Conservation (phyloP, 2,888 invertebrate species). For the Tachina grossa region DNA sequence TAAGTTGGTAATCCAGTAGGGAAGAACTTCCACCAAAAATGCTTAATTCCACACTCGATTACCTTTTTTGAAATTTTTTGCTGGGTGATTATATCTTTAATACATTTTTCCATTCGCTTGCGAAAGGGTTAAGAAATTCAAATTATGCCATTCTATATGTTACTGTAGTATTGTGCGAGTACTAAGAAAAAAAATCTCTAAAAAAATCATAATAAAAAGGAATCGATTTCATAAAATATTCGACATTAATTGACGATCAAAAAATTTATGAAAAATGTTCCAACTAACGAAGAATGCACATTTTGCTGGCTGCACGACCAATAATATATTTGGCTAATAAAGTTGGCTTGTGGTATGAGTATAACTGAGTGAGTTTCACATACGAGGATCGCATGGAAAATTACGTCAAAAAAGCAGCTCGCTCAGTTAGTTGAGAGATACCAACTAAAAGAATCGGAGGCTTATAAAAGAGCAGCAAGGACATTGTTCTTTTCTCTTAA, state of each 20-base stretch:
- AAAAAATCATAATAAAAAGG: conserved; percentile 68
- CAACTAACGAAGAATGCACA: conserved; percentile 64
- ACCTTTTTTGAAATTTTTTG: no score
- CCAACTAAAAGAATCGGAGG: neutral
- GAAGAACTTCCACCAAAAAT: no score
- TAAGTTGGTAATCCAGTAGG: no score
- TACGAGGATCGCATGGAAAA: conserved; percentile 37
- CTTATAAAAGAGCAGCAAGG: neutral
- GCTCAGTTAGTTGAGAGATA: neutral
- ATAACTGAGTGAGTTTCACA: conserved; percentile 2
- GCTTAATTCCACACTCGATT: no score
- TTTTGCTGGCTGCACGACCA: conserved; percentile 69
- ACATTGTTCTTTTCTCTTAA: no score
- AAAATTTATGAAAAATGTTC: conserved; percentile 80
- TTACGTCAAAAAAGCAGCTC: neutral
- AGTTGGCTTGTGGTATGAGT: conserved; percentile 33
- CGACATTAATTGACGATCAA: conserved; percentile 80
- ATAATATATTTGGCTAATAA: conserved; percentile 35
- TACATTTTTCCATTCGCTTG: neutral
- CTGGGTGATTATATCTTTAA: no score
- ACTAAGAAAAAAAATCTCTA: conserved; percentile 24
- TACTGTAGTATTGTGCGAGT: conserved; percentile 34
- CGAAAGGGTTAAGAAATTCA: conserved; percentile 34
- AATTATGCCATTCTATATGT: conserved; percentile 47
- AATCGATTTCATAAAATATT: conserved; percentile 77